Base-by-base conservation (phyloP, 2,888 invertebrate species). In the Philereme transversata region DNA sequence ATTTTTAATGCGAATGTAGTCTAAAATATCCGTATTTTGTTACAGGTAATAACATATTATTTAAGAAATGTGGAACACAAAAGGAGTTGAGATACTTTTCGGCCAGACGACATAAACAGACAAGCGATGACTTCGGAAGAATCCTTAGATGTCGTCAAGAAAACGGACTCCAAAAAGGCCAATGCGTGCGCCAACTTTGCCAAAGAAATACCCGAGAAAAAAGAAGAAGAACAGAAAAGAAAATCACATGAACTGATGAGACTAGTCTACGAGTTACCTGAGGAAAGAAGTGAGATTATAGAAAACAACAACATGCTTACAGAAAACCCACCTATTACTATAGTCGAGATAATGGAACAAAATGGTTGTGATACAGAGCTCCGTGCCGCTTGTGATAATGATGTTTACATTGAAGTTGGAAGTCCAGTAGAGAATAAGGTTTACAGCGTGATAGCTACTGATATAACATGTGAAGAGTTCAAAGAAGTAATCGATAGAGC, bases 91-190 rank as follows among this genome's bases (percentile, higher is more conserved):
- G 62, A 68, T 70, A 43, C 51, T 54, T 51, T 60, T 46, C 60
- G 70, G 69, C 70, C 70, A 62, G 62, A 69, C 62, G 71, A 65
- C 55, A 57, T 67, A 66, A 69, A 81, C 75, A 79, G 68, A 79
- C 74, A 57, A 77, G 84, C 86, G 79, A 92, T 92, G 91, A 92
- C 91, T 75, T 92, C 91, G 73, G 91, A 91, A 72, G 87, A 90
- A 65, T 84, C 88, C 0, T 85, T 89, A 68, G 86, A 92, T 84
- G 88, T 84, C 59, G 87, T 86, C 65, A 87, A 88, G 70, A 88
- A 86, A 74, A 69, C 79, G 35, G 86, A 87, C 62, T 74, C 81
- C 47, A 88, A 87, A 70, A 88, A 89, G 66, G 74, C 83, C 59
- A 81, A 86, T 63, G 82, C 82, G 60, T 77, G 80, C 63, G 70